Evolutionary conservation across 2,113 vertebrate species (phyloP), one percentile per base, ranked within the genome.

Genomic region (Phainopepla nitens): DNA sequence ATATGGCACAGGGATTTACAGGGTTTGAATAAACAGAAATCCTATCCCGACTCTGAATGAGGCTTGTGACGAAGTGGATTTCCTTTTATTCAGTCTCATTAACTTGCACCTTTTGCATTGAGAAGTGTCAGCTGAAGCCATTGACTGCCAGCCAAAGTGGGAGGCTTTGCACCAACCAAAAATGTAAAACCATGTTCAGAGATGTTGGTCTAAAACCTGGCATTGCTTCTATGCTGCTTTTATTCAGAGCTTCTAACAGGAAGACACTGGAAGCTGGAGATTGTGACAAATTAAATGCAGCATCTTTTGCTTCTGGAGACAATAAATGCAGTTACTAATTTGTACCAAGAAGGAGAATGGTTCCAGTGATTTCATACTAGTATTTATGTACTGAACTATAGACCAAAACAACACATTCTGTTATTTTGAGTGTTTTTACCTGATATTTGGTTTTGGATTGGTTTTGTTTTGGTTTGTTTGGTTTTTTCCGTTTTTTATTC

Each of bases 151-250:
- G 92, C 95, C 95, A 96, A 93, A 96, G 90, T 45, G 73, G 70
- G 42, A 70, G 66, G 68, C 88, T 93, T 95, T 94, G 62, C 82
- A 68, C 56, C 3, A 5, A 81, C 71, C 2, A 0, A 94, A 95
- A 95, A 94, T 93, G 90, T 95, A 90, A 96, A 96, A 88, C 82
- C 85, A 39, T 78, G 92, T 86, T 82, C 95, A 90, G 92, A 93
- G 80, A 88, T 71, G 79, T 83, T 95, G 65, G 77, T 88, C 82
- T 90, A 64, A 91, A 96, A 86, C 50, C 78, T 94, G 92, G 93
- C 90, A 62, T 88, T 91, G 82, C 90, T 82, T 95, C 84, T 92
- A 44, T 70, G 70, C 78, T 94, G 93, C 83, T 92, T 94, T 96
- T 89, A 94, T 87, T 95, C 73, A 69, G 35, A 68, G 91, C 68